Evolutionary conservation across 2,797 vertebrate genomes (phyloP), one percentile per base, ranked within the genome.

Genomic region (Euthynnus affinis): DNA sequence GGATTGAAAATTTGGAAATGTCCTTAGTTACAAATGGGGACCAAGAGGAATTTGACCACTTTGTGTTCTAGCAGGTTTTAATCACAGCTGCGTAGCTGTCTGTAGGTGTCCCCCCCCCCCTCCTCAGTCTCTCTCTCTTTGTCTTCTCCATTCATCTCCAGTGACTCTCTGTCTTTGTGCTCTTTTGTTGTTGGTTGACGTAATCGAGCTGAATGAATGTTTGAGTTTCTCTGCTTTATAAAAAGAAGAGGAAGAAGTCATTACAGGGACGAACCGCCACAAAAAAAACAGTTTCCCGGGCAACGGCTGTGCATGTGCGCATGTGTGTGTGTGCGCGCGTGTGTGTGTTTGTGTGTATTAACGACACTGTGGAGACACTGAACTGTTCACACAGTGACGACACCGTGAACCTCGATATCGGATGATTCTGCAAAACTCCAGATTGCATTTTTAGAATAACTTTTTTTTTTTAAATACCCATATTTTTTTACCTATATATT

Each of bases 141-240:
- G 78, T 85, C 60, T 59, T 56, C 74, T 15, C 71, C 71, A 83
- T 88, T 92, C 83, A 85, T 88, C 89, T 91, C 80, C 49, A 4
- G 58, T 80, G 83, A 84, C 84, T 86, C 88, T 77, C 71, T 27
- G 34, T 71, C 80, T 87, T 78, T 86, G 76, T 87, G 53, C 68
- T 66, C 89, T 71, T 89, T 88, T 90, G 85, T 90, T 64, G 71
- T 51, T 5, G 53, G 63, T 61, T 92, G 90, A 90, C 81, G 83
- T 89, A 84, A 87, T 83, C 53, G 22, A 86, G 81, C 84, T 64
- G 68, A 91, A 82, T 88, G 87, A 89, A 90, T 90, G 89, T 91
- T 91, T 90, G 90, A 90, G 81, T 90, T 92, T 92, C 90, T 84
- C 58, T 48, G 52, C 77, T 80, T 80, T 55, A 42, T 4, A 49